A percentile compares a stretch with the other conserved stretches of the same genome.
Conservation (phyloP, 2,888 invertebrate genomes). For the Lithophane leautieri region DNA sequence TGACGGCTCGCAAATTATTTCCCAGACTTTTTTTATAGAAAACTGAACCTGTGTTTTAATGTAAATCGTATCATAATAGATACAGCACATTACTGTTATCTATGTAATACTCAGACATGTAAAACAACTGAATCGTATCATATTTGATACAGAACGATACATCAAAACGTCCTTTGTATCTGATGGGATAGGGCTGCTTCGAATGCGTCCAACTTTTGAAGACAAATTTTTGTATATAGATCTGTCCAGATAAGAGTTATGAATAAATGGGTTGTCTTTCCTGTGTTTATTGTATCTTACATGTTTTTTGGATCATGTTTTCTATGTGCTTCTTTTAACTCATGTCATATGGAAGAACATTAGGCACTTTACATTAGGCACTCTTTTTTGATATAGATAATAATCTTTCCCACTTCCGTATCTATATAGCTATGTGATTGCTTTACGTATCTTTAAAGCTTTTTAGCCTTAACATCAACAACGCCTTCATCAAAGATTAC, state of each 20-base stretch:
- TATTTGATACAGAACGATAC: constrained; percentile 75
- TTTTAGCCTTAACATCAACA: not conserved
- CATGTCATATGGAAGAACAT: not conserved
- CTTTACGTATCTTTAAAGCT: not conserved
- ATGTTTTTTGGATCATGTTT: constrained; percentile 17
- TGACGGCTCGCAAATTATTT: constrained; percentile 54
- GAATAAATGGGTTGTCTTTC: constrained; percentile 53
- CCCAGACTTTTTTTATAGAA: constrained; percentile 40
- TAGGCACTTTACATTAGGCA: not conserved
- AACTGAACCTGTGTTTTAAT: constrained; percentile 38
- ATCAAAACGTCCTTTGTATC: constrained; percentile 79
- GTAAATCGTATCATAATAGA: constrained; percentile 65
- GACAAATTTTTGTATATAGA: constrained; percentile 52
- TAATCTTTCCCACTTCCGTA: not conserved
- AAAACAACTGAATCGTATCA: constrained; percentile 79
- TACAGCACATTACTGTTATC: constrained; percentile 70
- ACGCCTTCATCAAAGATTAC: constrained; percentile 11
- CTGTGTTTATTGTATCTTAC: constrained; percentile 31
- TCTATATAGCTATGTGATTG: not conserved
- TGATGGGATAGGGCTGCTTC: constrained; percentile 61
- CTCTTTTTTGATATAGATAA: not conserved
- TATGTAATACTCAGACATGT: constrained; percentile 71
- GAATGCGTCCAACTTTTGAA: constrained; percentile 45
- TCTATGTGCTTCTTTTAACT: not conserved
- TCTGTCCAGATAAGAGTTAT: constrained; percentile 57